These are phyloP conservation scores for Hippoglossus stenolepis DNA, from an alignment of 2,113 vertebrate species.

Conservation along the genomic window DNA sequence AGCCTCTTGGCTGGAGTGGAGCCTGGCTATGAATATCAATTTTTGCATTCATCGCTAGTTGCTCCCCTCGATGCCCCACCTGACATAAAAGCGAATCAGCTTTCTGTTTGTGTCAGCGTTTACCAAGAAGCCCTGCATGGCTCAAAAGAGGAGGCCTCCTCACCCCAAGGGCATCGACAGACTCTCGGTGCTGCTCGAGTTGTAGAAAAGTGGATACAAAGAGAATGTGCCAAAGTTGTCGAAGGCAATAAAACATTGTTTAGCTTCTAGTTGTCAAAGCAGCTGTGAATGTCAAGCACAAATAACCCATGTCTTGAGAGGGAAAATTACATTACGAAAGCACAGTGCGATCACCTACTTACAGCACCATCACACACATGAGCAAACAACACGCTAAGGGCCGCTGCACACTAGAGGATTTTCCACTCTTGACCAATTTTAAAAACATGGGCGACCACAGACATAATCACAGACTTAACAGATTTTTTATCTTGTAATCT, in stretches of 20 bases:
- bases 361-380: neutral
- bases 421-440: too few relatives aligned
- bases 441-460: too few relatives aligned
- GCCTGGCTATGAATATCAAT: constrained; percentile 77
- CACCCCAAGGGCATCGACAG: constrained; percentile 65
- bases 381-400: neutral
- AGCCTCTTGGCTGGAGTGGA: constrained; percentile 59
- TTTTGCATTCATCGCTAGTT: constrained; percentile 63
- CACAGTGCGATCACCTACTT: neutral
- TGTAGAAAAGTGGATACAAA: constrained; percentile 12
- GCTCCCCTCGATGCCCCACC: constrained; percentile 53
- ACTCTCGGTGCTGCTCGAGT: constrained; percentile 27
- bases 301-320: neutral
- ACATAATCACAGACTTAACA: too few relatives aligned
- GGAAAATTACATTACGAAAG: neutral
- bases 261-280: constrained; percentile 1
- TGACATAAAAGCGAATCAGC: constrained; percentile 70
- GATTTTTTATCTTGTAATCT: too few relatives aligned
- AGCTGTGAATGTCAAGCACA: neutral
- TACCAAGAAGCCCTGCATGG: constrained; percentile 48
- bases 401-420: too few relatives aligned
- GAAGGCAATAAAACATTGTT: constrained; percentile 6
- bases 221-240: constrained; percentile 13
- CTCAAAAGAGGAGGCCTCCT: constrained; percentile 58
- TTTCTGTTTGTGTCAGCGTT: constrained; percentile 78